A percentile compares a stretch with the other conserved stretches of the same genome.
Conservation (phyloP, 2,888 invertebrate genomes). For the Hirtodrosophila cameraria region DNA sequence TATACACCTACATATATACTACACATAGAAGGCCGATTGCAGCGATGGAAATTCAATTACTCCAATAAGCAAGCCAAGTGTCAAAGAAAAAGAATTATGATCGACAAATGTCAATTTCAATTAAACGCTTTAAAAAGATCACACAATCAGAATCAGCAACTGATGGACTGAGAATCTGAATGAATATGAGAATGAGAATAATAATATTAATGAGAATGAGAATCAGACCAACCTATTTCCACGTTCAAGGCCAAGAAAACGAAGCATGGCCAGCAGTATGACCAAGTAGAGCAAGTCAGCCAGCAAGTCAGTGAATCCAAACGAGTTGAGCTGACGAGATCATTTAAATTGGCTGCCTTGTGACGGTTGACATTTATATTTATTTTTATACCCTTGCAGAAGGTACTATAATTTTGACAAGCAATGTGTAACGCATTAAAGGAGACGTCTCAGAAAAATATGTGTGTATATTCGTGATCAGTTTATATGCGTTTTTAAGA, state of each 20-base stretch:
- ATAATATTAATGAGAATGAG: constrained; percentile 7
- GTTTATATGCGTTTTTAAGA: too few relatives aligned
- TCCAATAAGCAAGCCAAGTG: constrained; percentile 58
- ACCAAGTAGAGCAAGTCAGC: constrained; percentile 32
- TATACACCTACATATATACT: constrained; percentile 8
- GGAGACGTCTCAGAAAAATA: too few relatives aligned
- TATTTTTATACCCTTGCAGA: neutral
- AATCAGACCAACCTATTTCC: constrained; percentile 18
- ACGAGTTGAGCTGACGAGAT: constrained; percentile 15
- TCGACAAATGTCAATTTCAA: constrained; percentile 64
- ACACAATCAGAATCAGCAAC: constrained; percentile 7
- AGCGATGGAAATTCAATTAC: constrained; percentile 64
- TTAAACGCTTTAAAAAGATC: constrained; percentile 51
- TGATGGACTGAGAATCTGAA: constrained; percentile 7
- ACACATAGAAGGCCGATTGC: constrained; percentile 29
- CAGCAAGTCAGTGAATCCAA: constrained; percentile 37
- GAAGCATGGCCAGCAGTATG: constrained; percentile 28
- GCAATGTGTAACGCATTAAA: too few relatives aligned
- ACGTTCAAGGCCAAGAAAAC: constrained; percentile 50
- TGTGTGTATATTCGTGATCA: too few relatives aligned
- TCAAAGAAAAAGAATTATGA: constrained; percentile 57
- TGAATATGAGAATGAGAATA: constrained; percentile 1
- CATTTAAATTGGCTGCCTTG: constrained; percentile 41
- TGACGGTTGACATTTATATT: constrained; percentile 24
- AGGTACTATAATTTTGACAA: neutral